Conservation (phyloP, 2,113 vertebrate species). For the Telmatochromis sp. region DNA sequence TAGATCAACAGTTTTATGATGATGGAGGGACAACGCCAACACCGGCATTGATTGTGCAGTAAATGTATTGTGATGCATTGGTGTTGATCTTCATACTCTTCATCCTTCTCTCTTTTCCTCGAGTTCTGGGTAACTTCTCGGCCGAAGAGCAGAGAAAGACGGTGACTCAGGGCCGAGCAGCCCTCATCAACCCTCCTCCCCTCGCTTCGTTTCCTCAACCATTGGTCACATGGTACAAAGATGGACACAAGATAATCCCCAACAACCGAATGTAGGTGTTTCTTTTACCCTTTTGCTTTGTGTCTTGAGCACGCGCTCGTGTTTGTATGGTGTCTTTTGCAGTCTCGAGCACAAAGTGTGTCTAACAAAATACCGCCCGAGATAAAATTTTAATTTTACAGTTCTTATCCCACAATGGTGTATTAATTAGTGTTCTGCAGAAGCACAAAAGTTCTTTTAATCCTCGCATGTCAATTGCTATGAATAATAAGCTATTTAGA, state of each 20-base stretch:
- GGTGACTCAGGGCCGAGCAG: slow-evolving; percentile 77
- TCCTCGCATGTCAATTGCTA: background rate
- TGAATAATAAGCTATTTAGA: slow-evolving; percentile 38
- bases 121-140: slow-evolving; percentile 83
- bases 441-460: slow-evolving; percentile 1
- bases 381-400: slow-evolving; percentile 4
- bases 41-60: background rate
- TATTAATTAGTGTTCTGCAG: slow-evolving; percentile 17
- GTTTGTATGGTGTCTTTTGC: background rate
- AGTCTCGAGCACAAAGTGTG: background rate
- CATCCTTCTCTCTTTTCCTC: background rate
- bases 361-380: background rate
- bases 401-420: background rate
- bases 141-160: slow-evolving; percentile 74
- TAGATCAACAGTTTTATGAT: background rate
- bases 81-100: background rate
- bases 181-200: slow-evolving; percentile 73
- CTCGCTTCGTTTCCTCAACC: slow-evolving; percentile 80
- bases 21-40: background rate
- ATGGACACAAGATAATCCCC: slow-evolving; percentile 91
- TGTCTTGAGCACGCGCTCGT: background rate
- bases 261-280: slow-evolving; percentile 84
- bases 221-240: slow-evolving; percentile 90
- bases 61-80: background rate
- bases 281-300: background rate